These are phyloP conservation scores for Conus betulinus DNA, from an alignment of 1,140 invertebrate genomes.

Conservation along the genomic window DNA sequence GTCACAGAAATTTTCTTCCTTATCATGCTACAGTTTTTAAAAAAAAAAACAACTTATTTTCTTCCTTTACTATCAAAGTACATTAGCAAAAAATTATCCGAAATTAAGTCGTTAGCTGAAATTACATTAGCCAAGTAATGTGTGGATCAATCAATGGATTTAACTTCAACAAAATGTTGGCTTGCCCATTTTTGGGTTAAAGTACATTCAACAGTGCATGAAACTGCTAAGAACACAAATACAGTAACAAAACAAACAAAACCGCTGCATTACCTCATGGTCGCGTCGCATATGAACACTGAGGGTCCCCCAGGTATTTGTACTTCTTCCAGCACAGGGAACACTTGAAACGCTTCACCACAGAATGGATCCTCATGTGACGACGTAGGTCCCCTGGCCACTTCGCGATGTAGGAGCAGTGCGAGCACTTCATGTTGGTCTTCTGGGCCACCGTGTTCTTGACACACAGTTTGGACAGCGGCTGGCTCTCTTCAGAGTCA, in stretches of 20 bases:
- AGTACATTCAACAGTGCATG: too few relatives aligned
- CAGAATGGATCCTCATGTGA: conserved; percentile 82
- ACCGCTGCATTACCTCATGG: conserved; percentile 53
- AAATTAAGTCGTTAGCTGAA: too few relatives aligned
- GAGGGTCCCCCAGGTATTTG: conserved; percentile 73
- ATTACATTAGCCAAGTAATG: too few relatives aligned
- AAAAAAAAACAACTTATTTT: too few relatives aligned
- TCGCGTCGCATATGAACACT: conserved; percentile 71
- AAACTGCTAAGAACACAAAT: too few relatives aligned
- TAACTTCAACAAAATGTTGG: too few relatives aligned
- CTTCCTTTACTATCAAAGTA: too few relatives aligned
- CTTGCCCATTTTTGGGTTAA: too few relatives aligned
- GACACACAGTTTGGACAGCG: conserved; percentile 9
- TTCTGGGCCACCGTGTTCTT: not conserved
- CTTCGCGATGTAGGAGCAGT: conserved; percentile 87
- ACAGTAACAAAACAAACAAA: not conserved
- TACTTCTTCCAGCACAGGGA: conserved; percentile 75
- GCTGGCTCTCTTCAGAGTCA: conserved; percentile 18
- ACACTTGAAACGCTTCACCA: conserved; percentile 75
- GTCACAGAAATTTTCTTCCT: too few relatives aligned
- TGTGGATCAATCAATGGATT: too few relatives aligned
- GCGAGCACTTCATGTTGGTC: conserved; percentile 78
- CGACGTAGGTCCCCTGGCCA: conserved; percentile 88
- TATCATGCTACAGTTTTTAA: too few relatives aligned
- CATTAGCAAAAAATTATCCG: too few relatives aligned